Base-by-base conservation (phyloP, 1,140 invertebrate genomes). In the Vollenhovia emeryi region DNA sequence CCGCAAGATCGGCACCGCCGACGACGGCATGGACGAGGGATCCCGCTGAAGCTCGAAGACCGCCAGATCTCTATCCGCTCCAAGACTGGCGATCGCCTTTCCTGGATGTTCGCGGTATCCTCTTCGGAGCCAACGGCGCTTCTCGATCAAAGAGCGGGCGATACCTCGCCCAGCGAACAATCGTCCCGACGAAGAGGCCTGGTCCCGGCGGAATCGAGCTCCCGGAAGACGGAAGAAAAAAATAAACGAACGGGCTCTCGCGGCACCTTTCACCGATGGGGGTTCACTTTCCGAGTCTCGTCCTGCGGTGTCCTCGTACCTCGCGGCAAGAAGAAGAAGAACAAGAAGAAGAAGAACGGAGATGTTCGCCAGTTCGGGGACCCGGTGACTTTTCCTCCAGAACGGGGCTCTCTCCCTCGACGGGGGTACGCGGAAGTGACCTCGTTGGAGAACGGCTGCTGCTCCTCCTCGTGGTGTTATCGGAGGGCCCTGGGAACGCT, bases 401-500 rank as follows among this genome's bases (percentile, higher is more conserved):
- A 8, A 11, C 36, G 24, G 24, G 3, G 40, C 4, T 18, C 9
- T 45, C n/a, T 50, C 40, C 30, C 36, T 59, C 66, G 6, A 5
- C 30, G 13, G 30, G 8, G 75, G 13, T n/a, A 48, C 27, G 40
- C 62, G 45, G 45, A 43, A 84, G 68, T 48, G 69, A 88, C 73
- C 73, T 50, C 66, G 66, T 43, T 82, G 78, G 82, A 68, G 80
- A 52, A 87, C 30, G 40, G 9, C 3, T 45, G 9, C 3, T 45
- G 69, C 11, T 83, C 87, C 87, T 89, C 88, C 88, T 89, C 88
- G 88, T 86, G 88, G 84, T 78, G 33, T 60, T 52, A 27, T 15
- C 50, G 73, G n/a, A 57, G 85, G 85, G 36, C 33, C 50, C 87
- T 57, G 27, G 66, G 78, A 43, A 86, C 84, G 74, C 64, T 84